Conservation (phyloP, 2,113 vertebrate genomes). For the Melanostigma gelatinosum region DNA sequence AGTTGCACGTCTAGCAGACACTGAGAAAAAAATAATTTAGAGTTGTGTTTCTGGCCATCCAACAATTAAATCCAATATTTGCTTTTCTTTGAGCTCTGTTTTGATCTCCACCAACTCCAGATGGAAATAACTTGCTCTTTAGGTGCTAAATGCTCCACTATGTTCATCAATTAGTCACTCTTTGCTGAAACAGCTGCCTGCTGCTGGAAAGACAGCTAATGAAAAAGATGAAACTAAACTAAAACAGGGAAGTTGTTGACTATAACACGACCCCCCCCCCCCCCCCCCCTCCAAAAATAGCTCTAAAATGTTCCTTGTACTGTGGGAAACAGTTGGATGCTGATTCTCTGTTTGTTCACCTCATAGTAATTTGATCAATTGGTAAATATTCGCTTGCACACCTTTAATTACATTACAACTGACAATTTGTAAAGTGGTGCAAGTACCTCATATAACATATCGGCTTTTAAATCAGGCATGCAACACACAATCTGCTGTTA, state of each 20-base stretch:
- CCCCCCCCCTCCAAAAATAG: neutral
- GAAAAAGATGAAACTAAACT: neutral
- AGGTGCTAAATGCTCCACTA: neutral
- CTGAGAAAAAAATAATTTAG: neutral
- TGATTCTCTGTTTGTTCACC: neutral
- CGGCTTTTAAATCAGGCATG: too few species aligned
- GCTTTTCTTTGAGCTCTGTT: neutral
- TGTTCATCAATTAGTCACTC: neutral
- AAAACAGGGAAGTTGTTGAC: too few species aligned
- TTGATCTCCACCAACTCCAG: neutral
- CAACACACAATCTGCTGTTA: neutral
- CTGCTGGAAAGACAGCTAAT: neutral
- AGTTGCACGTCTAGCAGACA: neutral
- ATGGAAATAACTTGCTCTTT: neutral
- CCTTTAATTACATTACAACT: neutral
- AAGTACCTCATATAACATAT: neutral
- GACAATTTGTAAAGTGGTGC: neutral
- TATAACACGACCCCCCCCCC: too few species aligned
- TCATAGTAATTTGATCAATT: neutral
- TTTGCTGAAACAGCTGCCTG: neutral
- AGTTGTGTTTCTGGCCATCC: neutral
- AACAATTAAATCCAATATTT: neutral
- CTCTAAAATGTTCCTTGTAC: neutral
- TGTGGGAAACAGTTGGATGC: neutral
- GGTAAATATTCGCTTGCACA: too few species aligned